These are phyloP conservation scores for Megalops cyprinoides DNA, from an alignment of 2,797 vertebrate genomes.

Conservation along the genomic window DNA sequence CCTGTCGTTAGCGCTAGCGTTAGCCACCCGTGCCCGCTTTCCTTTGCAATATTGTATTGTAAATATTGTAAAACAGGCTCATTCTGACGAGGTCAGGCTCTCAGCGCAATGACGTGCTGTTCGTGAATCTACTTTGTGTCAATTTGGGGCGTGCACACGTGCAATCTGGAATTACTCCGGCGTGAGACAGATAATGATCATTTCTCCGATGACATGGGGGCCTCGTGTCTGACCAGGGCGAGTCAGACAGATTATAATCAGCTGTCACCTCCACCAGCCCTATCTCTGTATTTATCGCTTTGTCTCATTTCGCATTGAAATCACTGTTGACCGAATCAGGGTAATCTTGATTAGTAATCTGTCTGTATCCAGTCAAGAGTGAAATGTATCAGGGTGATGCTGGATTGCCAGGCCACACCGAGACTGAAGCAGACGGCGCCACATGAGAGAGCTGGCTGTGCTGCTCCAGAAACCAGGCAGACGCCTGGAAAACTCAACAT, in stretches of 20 bases:
- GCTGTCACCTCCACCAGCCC: constrained; percentile 77
- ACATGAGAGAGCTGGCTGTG: constrained; percentile 52
- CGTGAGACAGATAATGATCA: constrained; percentile 74
- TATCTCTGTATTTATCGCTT: constrained; percentile 84
- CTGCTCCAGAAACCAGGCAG: constrained; percentile 50
- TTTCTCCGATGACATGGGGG: constrained; percentile 62
- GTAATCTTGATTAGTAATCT: constrained; percentile 91
- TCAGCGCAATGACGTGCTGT: constrained; percentile 67
- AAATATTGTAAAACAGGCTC: neutral
- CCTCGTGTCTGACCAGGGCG: constrained; percentile 67
- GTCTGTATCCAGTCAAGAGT: constrained; percentile 86
- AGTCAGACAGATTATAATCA: constrained; percentile 87
- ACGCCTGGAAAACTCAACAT: constrained; percentile 54
- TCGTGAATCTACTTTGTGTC: constrained; percentile 71
- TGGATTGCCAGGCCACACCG: constrained; percentile 73
- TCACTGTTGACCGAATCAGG: constrained; percentile 91
- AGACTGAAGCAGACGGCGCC: constrained; percentile 69
- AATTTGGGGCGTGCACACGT: constrained; percentile 70
- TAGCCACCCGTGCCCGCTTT: neutral
- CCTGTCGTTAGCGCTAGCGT: constrained; percentile 2
- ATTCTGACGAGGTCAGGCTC: constrained; percentile 33
- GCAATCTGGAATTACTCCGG: constrained; percentile 75
- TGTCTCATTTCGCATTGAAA: constrained; percentile 85
- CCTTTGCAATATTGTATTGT: neutral
- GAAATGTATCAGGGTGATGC: constrained; percentile 83